A percentile compares a stretch with the other conserved stretches of the same genome.
Evolutionary conservation across 2,888 invertebrate genomes (phyloP).

Genomic region (Lithodes maja): DNA sequence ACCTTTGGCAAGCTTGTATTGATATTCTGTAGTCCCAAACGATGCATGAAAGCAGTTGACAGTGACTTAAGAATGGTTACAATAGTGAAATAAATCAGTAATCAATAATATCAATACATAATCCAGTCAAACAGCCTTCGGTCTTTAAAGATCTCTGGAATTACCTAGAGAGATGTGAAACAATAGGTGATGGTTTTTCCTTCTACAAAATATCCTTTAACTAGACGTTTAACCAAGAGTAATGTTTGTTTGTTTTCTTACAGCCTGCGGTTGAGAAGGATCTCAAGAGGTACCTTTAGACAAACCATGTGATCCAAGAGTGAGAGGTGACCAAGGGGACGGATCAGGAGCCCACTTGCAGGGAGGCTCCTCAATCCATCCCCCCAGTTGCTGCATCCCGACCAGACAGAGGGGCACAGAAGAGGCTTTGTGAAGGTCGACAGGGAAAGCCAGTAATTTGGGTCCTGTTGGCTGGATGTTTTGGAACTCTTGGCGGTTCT

Average conservation of each 20-base stretch:
- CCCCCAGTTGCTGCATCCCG: neutral
- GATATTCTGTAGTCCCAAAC: no score
- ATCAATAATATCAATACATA: no score
- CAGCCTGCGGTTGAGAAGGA: conserved; percentile 55
- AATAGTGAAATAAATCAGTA: no score
- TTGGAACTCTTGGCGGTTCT: neutral
- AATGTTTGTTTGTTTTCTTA: neutral
- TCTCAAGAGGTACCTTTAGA: conserved; percentile 36
- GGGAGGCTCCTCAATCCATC: conserved; percentile 19
- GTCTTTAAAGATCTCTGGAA: no score
- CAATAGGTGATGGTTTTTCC: no score
- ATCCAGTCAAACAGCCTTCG: no score
- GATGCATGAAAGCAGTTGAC: no score
- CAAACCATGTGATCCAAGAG: neutral
- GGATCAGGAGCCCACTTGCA: conserved; percentile 1
- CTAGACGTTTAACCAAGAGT: no score
- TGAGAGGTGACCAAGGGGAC: neutral
- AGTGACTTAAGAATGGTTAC: no score
- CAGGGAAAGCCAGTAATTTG: conserved; percentile 33
- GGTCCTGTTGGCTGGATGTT: conserved; percentile 38
- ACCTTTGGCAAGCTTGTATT: no score
- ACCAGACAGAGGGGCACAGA: neutral
- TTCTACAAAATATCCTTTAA: no score
- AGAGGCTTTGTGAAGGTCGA: conserved; percentile 37
- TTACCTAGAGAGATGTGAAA: no score